phyloP scores from a whole-genome alignment of 2,797 vertebrate species.

The Melanotaenia boesemani region DNA sequence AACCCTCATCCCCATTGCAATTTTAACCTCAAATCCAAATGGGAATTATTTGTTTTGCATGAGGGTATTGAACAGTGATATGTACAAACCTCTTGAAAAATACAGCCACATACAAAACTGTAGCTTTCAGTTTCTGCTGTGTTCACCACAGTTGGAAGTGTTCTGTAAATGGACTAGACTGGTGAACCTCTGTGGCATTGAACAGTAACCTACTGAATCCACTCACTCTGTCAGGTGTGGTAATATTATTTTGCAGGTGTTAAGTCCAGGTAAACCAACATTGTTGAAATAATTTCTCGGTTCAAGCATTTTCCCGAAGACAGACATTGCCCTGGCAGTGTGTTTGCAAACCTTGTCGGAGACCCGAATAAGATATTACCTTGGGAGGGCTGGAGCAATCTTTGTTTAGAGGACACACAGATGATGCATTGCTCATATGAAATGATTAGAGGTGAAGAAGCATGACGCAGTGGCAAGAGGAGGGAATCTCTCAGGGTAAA shows the following conservation, averaged over 20 bases:
- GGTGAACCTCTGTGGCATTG: conserved; percentile 14
- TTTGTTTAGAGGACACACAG: conserved; percentile 70
- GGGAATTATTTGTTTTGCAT: neutral
- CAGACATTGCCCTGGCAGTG: conserved; percentile 43
- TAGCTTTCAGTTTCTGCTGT: conserved; percentile 15
- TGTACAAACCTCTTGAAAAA: neutral
- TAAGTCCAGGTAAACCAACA: conserved; percentile 45
- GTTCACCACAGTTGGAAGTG: conserved; percentile 14
- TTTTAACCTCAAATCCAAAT: neutral
- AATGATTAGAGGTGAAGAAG: conserved; percentile 78
- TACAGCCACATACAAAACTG: neutral
- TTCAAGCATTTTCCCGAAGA: conserved; percentile 45
- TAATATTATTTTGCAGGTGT: conserved; percentile 52
- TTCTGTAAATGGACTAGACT: conserved; percentile 27
- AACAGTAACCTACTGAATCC: conserved; percentile 34
- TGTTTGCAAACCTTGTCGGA: conserved; percentile 71
- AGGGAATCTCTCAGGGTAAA: conserved; percentile 75
- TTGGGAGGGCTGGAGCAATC: conserved; percentile 49
- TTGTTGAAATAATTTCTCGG: conserved; percentile 56
- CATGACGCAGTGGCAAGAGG: conserved; percentile 65
- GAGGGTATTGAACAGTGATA: neutral
- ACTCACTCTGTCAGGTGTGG: conserved; percentile 39
- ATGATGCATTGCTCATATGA: conserved; percentile 78
- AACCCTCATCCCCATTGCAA: neutral
- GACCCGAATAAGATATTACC: conserved; percentile 74